A percentile compares a stretch with the other conserved stretches of the same genome.
phyloP scores from a whole-genome alignment of 2,797 vertebrate species.

The Tympanoctomys barrerae region DNA sequence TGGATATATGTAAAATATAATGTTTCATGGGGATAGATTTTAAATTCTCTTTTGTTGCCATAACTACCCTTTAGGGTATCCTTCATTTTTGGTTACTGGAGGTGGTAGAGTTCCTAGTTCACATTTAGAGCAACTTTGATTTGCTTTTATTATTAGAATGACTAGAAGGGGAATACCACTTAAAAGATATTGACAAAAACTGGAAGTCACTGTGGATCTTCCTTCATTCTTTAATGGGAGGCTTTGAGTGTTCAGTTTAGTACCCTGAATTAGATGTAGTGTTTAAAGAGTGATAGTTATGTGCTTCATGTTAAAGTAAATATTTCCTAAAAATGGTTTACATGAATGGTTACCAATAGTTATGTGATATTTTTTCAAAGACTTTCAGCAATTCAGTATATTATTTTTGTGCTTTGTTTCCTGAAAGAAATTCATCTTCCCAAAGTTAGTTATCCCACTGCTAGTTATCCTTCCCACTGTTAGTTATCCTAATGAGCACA shows the following conservation, averaged over 20 bases:
- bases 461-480: not conserved
- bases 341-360: not conserved
- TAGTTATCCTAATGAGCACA: not conserved
- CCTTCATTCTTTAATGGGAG: not conserved
- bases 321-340: not conserved
- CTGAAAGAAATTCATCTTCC: not conserved
- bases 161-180: not conserved
- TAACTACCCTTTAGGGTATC: not conserved
- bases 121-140: not conserved
- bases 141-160: constrained; percentile 1
- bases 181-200: not conserved
- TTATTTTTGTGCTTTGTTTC: not conserved
- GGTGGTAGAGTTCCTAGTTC: not conserved
- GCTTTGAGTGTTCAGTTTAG: not conserved
- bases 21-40: constrained; percentile 26
- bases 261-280: not conserved
- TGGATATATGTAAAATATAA: not conserved
- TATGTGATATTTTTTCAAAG: not conserved
- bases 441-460: too few species aligned
- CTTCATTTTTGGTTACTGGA: not conserved
- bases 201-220: not conserved
- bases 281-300: constrained; percentile 4
- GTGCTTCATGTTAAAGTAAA: not conserved
- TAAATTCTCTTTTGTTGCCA: constrained; percentile 5
- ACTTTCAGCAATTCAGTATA: not conserved